Evolutionary conservation across 2,113 vertebrate genomes (phyloP).

Genomic region (Tor tambroides): DNA sequence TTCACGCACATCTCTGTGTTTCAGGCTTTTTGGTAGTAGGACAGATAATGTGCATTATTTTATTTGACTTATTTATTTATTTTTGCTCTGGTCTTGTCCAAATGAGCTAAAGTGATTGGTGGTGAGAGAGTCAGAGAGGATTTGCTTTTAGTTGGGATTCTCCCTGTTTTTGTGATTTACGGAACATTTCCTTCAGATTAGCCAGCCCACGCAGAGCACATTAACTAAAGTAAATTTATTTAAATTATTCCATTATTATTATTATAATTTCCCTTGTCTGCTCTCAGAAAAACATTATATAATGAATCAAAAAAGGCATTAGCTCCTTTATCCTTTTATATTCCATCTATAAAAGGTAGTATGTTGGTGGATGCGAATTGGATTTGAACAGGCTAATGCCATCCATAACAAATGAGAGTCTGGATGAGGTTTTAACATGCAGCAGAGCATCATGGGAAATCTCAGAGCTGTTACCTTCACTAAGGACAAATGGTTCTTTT

Average conservation of each 20-base stretch:
- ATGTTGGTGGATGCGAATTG: conserved; percentile 65
- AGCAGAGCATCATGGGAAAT: conserved; percentile 37
- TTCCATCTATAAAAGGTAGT: conserved; percentile 63
- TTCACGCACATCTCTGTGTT: too few species aligned
- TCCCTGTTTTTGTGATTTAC: conserved; percentile 71
- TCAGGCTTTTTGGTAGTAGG: too few species aligned
- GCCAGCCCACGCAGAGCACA: conserved; percentile 69
- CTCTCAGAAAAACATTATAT: conserved; percentile 67
- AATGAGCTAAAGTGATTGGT: conserved; percentile 35
- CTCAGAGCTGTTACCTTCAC: neutral
- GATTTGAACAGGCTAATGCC: conserved; percentile 67
- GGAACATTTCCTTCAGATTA: conserved; percentile 75
- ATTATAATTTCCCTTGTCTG: conserved; percentile 67
- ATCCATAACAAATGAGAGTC: conserved; percentile 60
- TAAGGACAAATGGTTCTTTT: neutral
- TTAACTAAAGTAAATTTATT: conserved; percentile 78
- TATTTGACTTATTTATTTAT: too few species aligned
- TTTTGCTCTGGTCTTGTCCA: neutral
- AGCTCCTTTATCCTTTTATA: conserved; percentile 64
- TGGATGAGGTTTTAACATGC: conserved; percentile 40
- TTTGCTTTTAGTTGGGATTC: conserved; percentile 58
- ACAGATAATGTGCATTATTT: too few species aligned
- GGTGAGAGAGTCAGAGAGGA: conserved; percentile 28
- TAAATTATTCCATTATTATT: conserved; percentile 79
- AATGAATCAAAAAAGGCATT: conserved; percentile 74